Conservation (phyloP, 2,113 vertebrate genomes). For the Forbesichthys papilliferus region DNA sequence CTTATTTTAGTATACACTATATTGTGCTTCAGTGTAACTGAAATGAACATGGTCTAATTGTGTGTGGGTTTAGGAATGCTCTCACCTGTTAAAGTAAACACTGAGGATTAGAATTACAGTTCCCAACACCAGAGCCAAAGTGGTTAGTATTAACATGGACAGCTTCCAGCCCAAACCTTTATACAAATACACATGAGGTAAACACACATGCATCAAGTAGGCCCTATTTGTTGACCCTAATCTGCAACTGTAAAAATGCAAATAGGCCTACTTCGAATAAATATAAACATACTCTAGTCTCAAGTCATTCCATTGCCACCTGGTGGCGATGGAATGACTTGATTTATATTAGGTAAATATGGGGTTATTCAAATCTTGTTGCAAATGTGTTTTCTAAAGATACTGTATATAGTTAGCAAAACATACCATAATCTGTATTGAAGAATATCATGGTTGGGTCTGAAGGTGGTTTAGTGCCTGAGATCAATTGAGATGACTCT, state of each 20-base stretch:
- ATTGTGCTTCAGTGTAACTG: not conserved
- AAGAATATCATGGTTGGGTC: slow-evolving; percentile 62
- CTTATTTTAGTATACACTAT: too few species aligned
- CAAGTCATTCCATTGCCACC: slow-evolving; percentile 44
- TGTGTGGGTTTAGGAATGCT: not conserved
- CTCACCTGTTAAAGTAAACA: slow-evolving; percentile 84
- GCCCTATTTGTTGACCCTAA: too few species aligned
- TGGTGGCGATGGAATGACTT: slow-evolving; percentile 46
- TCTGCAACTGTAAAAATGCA: not conserved
- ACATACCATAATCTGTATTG: slow-evolving; percentile 73
- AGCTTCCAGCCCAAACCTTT: slow-evolving; percentile 86
- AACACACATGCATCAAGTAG: too few species aligned
- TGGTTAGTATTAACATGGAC: slow-evolving; percentile 83
- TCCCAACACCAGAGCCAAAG: slow-evolving; percentile 83
- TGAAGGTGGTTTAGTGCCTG: slow-evolving; percentile 42
- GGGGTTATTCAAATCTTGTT: not conserved
- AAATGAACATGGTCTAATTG: not conserved
- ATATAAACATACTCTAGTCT: not conserved
- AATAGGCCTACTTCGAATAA: not conserved
- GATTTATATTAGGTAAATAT: not conserved
- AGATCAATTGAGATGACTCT: slow-evolving; percentile 6
- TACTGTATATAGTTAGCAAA: not conserved
- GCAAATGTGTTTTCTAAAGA: not conserved
- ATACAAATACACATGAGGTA: slow-evolving; percentile 1
- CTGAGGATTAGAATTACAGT: slow-evolving; percentile 81